Conservation (phyloP, 2,888 invertebrate genomes). For the Drymonia ruficornis region DNA sequence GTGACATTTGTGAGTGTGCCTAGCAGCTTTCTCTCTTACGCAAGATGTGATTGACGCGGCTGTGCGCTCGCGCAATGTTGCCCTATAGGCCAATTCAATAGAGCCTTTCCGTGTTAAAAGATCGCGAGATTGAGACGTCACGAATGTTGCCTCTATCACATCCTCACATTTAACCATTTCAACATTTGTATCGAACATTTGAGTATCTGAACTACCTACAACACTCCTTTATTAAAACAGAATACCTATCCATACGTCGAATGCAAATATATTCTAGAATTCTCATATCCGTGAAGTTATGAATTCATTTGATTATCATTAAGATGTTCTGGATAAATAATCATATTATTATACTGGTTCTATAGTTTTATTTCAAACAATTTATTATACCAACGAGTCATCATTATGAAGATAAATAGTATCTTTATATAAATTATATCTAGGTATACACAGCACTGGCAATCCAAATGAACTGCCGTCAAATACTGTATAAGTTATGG, state of each 20-base stretch:
- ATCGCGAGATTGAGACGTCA: constrained; percentile 72
- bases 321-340: too few relatives aligned
- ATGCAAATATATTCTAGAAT: constrained; percentile 3
- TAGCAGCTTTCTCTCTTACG: constrained; percentile 68
- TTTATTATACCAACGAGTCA: background rate
- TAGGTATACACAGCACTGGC: background rate
- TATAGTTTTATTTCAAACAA: background rate
- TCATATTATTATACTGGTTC: too few relatives aligned
- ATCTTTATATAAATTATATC: background rate
- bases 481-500: background rate
- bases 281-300: background rate
- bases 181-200: constrained; percentile 6
- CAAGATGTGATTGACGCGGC: constrained; percentile 73
- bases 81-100: constrained; percentile 66
- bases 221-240: background rate
- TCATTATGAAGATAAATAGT: background rate
- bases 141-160: constrained; percentile 62
- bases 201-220: background rate
- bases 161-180: constrained; percentile 38
- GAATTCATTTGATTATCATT: background rate
- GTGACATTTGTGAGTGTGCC: constrained; percentile 60
- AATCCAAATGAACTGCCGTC: background rate
- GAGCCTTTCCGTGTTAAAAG: constrained; percentile 68
- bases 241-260: background rate
- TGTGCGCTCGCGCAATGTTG: constrained; percentile 62